A percentile compares a stretch with the other conserved stretches of the same genome.
These are phyloP conservation scores for Spea hammondii DNA, from an alignment of 2,797 vertebrate genomes.

Conservation along the genomic window DNA sequence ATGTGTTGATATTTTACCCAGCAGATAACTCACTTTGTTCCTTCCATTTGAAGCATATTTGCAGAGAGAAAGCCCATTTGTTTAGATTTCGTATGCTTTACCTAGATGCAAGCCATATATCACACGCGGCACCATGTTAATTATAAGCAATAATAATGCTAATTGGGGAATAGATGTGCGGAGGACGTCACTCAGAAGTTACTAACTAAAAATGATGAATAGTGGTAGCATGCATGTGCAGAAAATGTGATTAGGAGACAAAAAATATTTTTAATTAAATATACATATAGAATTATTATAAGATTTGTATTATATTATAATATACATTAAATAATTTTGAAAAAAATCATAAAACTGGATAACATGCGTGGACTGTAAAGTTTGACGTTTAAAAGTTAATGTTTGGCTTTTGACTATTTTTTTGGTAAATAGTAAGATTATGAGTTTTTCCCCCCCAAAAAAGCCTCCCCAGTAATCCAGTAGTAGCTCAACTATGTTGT, in stretches of 20 bases:
- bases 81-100: slow-evolving; percentile 16
- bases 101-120: slow-evolving; percentile 27
- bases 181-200: slow-evolving; percentile 19
- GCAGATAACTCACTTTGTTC: slow-evolving; percentile 20
- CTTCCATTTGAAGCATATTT: slow-evolving; percentile 18
- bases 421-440: too few relatives aligned
- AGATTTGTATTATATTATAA: too few relatives aligned
- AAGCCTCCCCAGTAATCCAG: too few relatives aligned
- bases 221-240: not conserved
- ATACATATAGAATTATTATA: too few relatives aligned
- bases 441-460: too few relatives aligned
- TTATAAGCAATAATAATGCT: slow-evolving; percentile 22
- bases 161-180: not conserved
- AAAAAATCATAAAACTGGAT: too few relatives aligned
- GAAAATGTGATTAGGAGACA: slow-evolving; percentile 4
- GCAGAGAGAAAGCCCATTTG: not conserved
- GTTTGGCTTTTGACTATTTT: too few relatives aligned
- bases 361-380: too few relatives aligned
- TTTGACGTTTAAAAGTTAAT: too few relatives aligned
- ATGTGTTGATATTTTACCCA: slow-evolving; percentile 29
- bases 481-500: too few relatives aligned
- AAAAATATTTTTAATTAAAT: not conserved
- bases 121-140: slow-evolving; percentile 6
- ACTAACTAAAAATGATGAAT: slow-evolving; percentile 7
- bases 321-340: too few relatives aligned